A percentile compares a stretch with the other conserved stretches of the same genome.
phyloP scores from a whole-genome alignment of 2,797 vertebrate species.

The Zalophus californianus region DNA sequence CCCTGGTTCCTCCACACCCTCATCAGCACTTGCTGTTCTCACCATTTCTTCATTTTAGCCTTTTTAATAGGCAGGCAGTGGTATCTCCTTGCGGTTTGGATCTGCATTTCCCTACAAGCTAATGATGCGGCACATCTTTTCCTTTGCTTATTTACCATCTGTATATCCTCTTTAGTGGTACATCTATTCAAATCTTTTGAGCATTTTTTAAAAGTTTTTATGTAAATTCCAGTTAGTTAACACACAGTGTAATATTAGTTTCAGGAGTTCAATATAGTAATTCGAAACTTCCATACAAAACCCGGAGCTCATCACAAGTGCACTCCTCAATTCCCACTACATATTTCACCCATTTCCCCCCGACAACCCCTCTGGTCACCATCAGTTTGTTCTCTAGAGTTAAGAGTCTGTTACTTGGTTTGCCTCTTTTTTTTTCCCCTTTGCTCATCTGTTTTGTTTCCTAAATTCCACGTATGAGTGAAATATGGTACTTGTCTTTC shows the following conservation, averaged over 20 bases:
- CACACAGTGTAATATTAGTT: background rate
- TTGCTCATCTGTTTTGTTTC: too few relatives aligned
- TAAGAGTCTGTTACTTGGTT: background rate
- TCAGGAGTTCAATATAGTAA: background rate
- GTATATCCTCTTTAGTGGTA: background rate
- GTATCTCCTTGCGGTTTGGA: background rate
- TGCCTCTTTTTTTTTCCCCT: background rate
- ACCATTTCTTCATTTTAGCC: background rate
- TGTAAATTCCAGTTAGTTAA: background rate
- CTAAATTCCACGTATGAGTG: background rate
- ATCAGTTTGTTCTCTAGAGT: background rate
- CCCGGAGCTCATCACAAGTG: background rate
- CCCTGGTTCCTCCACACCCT: background rate
- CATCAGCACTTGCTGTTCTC: background rate
- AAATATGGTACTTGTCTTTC: background rate
- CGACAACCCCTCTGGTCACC: background rate
- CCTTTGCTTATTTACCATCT: background rate
- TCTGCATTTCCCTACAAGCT: background rate
- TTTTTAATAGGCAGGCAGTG: background rate
- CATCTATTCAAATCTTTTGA: background rate
- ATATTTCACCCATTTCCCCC: background rate
- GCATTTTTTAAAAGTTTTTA: background rate
- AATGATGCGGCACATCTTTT: background rate
- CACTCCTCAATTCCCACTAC: background rate
- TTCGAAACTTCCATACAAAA: background rate